Percentiles rank a stretch among this genome's conserved stretches.
Conservation (phyloP, 23 tunicate genomes). For the Ciona savignyi region DNA sequence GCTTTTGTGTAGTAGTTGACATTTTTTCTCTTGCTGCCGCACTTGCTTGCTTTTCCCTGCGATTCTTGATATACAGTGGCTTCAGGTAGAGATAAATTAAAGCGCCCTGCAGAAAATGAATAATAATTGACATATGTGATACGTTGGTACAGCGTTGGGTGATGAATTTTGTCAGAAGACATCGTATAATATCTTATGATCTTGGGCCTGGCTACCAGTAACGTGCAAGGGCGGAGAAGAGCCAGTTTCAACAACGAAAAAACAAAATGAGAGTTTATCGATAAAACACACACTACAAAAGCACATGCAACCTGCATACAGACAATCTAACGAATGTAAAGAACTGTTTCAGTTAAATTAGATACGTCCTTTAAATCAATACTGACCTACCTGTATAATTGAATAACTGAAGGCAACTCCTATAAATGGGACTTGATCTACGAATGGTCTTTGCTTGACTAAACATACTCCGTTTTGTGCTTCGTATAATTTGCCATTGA, state of each 20-base stretch:
- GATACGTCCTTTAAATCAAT: neutral
- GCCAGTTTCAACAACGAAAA: neutral
- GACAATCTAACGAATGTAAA: neutral
- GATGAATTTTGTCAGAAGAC: no score
- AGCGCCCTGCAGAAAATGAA: neutral
- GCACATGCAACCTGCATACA: no score
- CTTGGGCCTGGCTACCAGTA: no score
- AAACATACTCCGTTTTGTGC: conserved; percentile 13
- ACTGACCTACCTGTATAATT: conserved; percentile 20
- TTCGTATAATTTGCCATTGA: conserved; percentile 8
- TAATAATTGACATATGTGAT: no score
- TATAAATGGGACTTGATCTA: conserved; percentile 6
- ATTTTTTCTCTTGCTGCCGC: neutral
- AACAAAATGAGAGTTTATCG: neutral
- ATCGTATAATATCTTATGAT: no score
- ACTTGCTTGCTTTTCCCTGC: neutral
- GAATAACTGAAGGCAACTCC: conserved; percentile 29
- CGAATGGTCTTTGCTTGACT: neutral
- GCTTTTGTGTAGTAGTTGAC: no score
- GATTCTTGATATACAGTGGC: neutral
- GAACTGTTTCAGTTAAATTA: neutral
- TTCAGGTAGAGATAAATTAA: neutral
- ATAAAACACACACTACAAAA: no score
- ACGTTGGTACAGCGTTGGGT: no score
- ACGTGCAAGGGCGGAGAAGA: no score